Evolutionary conservation across 2,113 vertebrate genomes (phyloP), one percentile per base, ranked within the genome.

Genomic region (Hyla sarda): DNA sequence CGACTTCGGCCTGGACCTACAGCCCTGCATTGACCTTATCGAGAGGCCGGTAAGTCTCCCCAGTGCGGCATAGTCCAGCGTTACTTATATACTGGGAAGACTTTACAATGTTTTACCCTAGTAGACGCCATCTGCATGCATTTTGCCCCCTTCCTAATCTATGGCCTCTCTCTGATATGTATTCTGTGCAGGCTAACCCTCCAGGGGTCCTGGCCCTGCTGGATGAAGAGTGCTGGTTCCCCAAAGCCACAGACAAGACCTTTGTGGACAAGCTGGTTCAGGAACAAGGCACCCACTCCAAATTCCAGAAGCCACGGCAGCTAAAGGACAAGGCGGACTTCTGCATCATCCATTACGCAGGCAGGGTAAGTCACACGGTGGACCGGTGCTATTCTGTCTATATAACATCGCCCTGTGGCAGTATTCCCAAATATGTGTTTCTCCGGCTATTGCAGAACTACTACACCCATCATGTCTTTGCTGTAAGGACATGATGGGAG

Each of bases 191-290:
- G 98, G 97, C 98, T 0, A 96, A 98, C 85, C 97, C 98, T 73
- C 98, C 98, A 0, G 98, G 98, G 0, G 96, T 99, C 21, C 88
- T 99, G 82, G 98, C 98, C 12, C 90, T 99, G 84, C 90, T 99
- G 91, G 98, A 99, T 90, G 98, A 99, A 88, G 98, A 99, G 88
- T 99, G 98, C 91, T 99, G 98, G 98, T 99, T 99, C 89, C 98
- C 98, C 12, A 99, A 99, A 93, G 98, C 98, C 81, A 99, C 98
- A 7, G 98, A 99, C 89, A 99, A 97, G 90, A 98, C 96, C 0
- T 99, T 99, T 90, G 95, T 99, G 80, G 98, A 99, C 82, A 99
- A 99, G 84, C 89, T 99, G 87, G 96, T 96, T 82, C 98, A 99
- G 91, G 98, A 99, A 88, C 98, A 99, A 91, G 98, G 98, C 75